Base-by-base conservation (phyloP, 2,797 vertebrate genomes). In the Clamator glandarius region DNA sequence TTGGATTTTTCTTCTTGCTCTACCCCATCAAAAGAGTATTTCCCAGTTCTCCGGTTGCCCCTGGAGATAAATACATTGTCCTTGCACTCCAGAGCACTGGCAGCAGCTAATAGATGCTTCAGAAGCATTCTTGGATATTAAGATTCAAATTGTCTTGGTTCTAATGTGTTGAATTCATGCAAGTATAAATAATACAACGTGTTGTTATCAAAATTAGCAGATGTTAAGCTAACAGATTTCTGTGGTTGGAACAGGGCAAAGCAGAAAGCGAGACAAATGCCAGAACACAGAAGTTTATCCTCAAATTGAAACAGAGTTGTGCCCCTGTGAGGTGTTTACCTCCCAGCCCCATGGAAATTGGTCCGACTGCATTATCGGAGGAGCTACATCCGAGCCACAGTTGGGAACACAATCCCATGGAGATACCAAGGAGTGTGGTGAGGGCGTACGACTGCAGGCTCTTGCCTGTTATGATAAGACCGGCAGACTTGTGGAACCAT, bases 261-360 rank as follows among this genome's bases (percentile, higher is more conserved):
- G 99, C 97, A 99, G 98, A 95, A 99, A 99, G 97, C 98, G 98
- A 95, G 98, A 99, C 70, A 98, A 97, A 58, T 99, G 99, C 96
- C 98, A 98, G 63, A 98, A 98, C 69, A 94, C 98, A 13, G 96
- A 98, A 58, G 29, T 98, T 77, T 98, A 98, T 94, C 99, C 98
- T 25, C 96, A 99, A 87, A 97, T 98, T 66, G 98, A 99, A 95
- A 98, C 96, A 0, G 97, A 99, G 94, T 72, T 59, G 1, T 99
- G 99, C 96, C 98, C 98, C 36, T 99, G 99, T 48, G 96, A 98
- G 73, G 95, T 96, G 52, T 98, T 98, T 94, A 89, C 98, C 80
- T 98, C 98, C 44, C 98, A 98, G 84, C 98, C 99, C 12, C 97
- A 97, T 5, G 99, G 99, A 51, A 99, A 99, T 76, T 99, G 99